These are phyloP conservation scores for Olivierus martensii DNA, from an alignment of 1,140 invertebrate genomes.

Conservation along the genomic window DNA sequence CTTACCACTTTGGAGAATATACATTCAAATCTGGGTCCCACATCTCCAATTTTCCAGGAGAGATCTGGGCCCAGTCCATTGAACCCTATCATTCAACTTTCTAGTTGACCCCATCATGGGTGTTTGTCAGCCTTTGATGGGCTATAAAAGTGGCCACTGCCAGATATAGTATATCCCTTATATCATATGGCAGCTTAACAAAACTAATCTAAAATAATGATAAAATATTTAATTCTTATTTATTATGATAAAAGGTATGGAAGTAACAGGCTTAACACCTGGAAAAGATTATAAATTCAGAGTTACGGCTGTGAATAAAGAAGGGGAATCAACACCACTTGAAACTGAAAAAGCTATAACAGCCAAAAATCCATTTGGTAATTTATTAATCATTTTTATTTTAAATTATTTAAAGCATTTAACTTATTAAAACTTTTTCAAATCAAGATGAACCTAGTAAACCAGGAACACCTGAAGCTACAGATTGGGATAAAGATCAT, in stretches of 20 bases:
- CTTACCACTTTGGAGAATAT: no score
- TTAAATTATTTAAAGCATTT: background rate
- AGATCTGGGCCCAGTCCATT: no score
- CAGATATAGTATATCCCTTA: no score
- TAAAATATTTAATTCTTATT: no score
- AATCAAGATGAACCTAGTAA: conserved; percentile 87
- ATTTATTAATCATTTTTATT: conserved; percentile 22
- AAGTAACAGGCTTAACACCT: conserved; percentile 72
- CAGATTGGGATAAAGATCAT: conserved; percentile 93
- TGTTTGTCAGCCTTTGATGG: no score
- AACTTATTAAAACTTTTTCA: conserved; percentile 14
- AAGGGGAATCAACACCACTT: conserved; percentile 92
- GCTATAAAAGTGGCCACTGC: no score
- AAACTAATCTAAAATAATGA: no score
- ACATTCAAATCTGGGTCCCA: no score
- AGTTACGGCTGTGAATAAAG: conserved; percentile 86
- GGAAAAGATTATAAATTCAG: conserved; percentile 89
- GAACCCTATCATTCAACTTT: no score
- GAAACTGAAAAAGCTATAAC: conserved; percentile 67
- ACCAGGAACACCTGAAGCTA: conserved; percentile 76
- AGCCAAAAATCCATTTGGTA: conserved; percentile 90
- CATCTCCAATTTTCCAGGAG: no score
- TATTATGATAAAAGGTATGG: conserved; percentile 43
- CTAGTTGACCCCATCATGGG: no score
- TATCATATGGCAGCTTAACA: no score